These are phyloP conservation scores for Epizoanthus fatuus DNA, from an alignment of 92 coral and sea anemone genomes.

Conservation along the genomic window DNA sequence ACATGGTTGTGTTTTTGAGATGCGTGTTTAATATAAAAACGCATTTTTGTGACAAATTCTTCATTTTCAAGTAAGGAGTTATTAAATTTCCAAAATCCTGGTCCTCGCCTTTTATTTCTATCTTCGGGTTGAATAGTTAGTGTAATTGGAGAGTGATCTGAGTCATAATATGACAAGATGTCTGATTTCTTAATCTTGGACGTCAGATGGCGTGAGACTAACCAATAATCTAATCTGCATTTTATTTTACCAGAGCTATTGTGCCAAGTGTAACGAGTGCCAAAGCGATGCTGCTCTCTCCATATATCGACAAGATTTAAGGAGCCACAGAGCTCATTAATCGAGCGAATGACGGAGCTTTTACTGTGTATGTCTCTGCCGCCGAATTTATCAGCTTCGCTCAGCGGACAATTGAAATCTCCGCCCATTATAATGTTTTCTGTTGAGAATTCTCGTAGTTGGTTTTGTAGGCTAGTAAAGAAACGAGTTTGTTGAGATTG, in stretches of 20 bases:
- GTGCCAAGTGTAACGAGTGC: conserved; percentile 23
- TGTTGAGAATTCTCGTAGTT: conserved; percentile 22
- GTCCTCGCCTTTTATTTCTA: conserved; percentile 21
- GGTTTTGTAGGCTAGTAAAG: conserved; percentile 6
- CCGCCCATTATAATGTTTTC: conserved; percentile 47
- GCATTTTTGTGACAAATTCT: conserved; percentile 19
- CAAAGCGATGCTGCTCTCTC: conserved; percentile 42
- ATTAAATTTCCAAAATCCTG: conserved; percentile 60
- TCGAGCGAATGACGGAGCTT: not conserved
- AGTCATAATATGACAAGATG: conserved; percentile 29
- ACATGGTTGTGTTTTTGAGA: conserved; percentile 36
- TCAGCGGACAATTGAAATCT: conserved; percentile 45
- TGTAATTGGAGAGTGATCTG: conserved; percentile 45
- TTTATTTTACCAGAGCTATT: conserved; percentile 40
- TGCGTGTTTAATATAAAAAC: conserved; percentile 13
- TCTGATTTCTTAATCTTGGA: conserved; percentile 22
- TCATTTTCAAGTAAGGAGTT: conserved; percentile 50
- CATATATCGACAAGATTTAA: conserved; percentile 35
- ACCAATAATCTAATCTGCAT: conserved; percentile 53
- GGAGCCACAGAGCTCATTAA: conserved; percentile 28
- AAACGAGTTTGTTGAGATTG: conserved; percentile 18
- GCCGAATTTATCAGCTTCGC: conserved; percentile 43
- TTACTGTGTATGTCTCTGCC: conserved; percentile 27
- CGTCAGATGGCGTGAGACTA: conserved; percentile 33
- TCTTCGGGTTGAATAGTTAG: conserved; percentile 3